Evolutionary conservation across 2,888 invertebrate species (phyloP).

Genomic region (Lottia scabra): DNA sequence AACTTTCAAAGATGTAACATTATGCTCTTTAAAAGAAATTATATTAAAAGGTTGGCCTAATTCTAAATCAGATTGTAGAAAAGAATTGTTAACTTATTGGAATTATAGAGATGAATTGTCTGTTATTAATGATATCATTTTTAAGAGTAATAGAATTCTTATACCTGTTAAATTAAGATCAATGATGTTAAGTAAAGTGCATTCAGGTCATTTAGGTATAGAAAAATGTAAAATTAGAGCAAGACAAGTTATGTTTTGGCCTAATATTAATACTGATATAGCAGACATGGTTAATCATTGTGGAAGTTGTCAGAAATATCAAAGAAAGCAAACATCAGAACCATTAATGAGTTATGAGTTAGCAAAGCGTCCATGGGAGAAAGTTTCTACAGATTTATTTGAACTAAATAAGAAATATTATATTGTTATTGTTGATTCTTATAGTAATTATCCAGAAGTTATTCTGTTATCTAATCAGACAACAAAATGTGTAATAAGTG

Average conservation of each 20-base stretch:
- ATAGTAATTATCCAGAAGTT: constrained; percentile 15
- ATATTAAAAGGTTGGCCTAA: constrained; percentile 21
- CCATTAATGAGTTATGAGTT: constrained; percentile 10
- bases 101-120: constrained; percentile 11
- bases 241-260: constrained; percentile 21
- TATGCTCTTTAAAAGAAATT: neutral
- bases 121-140: constrained; percentile 2
- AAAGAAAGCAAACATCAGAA: neutral
- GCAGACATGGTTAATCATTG: constrained; percentile 10
- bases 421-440: constrained; percentile 14
- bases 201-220: constrained; percentile 18
- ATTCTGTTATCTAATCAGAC: constrained; percentile 13
- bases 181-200: constrained; percentile 19
- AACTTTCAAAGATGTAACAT: constrained; percentile 11
- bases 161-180: constrained; percentile 9
- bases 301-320: constrained; percentile 13
- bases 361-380: constrained; percentile 16
- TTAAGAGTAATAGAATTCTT: constrained; percentile 18
- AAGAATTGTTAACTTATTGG: constrained; percentile 6
- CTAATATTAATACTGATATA: constrained; percentile 17
- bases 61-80: constrained; percentile 6
- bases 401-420: constrained; percentile 8
- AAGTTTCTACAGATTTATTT: constrained; percentile 17
- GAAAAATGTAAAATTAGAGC: constrained; percentile 21
- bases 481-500: constrained; percentile 19